These are phyloP conservation scores for Perodicticus potto DNA, from an alignment of 2,797 vertebrate species.

Conservation along the genomic window DNA sequence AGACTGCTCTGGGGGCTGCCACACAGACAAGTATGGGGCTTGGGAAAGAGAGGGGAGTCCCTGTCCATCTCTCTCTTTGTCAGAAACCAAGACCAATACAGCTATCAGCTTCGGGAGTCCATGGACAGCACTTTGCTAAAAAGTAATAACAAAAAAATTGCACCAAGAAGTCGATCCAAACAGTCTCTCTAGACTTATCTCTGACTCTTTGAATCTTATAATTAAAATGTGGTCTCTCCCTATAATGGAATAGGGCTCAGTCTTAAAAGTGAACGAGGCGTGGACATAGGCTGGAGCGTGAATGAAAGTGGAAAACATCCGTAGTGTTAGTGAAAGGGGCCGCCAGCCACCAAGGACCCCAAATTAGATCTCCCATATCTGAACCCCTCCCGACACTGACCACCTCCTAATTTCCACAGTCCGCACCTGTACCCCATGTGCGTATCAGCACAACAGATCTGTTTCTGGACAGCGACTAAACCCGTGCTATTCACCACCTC, in stretches of 20 bases:
- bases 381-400: too few relatives aligned
- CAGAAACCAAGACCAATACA: neutral
- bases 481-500: too few relatives aligned
- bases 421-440: too few relatives aligned
- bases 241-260: rapidly evolving
- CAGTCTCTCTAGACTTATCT: neutral
- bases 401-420: too few relatives aligned
- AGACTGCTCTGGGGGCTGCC: too few relatives aligned
- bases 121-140: neutral
- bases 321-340: rapidly evolving
- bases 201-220: neutral
- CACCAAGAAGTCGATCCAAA: neutral
- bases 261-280: neutral
- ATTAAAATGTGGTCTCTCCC: neutral
- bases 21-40: neutral
- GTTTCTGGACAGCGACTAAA: too few relatives aligned
- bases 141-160: neutral
- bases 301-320: rapidly evolving
- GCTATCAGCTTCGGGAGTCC: neutral
- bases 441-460: too few relatives aligned
- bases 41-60: neutral
- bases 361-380: too few relatives aligned
- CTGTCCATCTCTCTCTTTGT: neutral
- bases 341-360: neutral
- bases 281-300: rapidly evolving